Evolutionary conservation across 35 echinoderm and acorn worm genomes (phyloP).

Genomic region (Lytechinus pictus): DNA sequence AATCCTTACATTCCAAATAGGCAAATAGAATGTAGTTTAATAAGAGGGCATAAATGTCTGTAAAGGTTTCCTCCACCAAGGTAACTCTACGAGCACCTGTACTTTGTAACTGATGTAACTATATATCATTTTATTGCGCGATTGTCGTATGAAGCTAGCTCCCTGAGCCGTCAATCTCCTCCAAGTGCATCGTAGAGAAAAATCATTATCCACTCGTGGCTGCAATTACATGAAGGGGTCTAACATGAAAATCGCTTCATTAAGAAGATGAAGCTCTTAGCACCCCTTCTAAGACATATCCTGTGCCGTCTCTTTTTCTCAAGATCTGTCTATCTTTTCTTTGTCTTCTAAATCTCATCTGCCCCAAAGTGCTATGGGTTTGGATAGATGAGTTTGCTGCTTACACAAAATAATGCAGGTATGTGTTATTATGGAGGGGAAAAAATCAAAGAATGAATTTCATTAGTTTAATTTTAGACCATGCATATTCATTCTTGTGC

Average conservation of each 20-base stretch:
- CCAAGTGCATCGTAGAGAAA: not conserved
- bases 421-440: too few species aligned
- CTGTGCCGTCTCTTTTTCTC: not conserved
- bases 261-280: not conserved
- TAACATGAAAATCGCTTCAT: not conserved
- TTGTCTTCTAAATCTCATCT: not conserved
- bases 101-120: not conserved
- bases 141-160: not conserved
- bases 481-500: not conserved
- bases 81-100: not conserved
- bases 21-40: not conserved
- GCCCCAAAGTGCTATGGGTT: too few species aligned
- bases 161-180: not conserved
- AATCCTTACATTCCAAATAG: not conserved
- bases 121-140: not conserved
- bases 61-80: not conserved
- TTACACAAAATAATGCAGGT: too few species aligned
- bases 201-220: conserved; percentile 2
- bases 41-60: not conserved
- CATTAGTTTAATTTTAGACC: not conserved
- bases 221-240: not conserved
- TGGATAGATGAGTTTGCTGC: too few species aligned
- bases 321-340: not conserved
- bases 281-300: not conserved
- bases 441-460: not conserved